Base-by-base conservation (phyloP, 2,888 invertebrate genomes). In the Philhelius pedissequus region DNA sequence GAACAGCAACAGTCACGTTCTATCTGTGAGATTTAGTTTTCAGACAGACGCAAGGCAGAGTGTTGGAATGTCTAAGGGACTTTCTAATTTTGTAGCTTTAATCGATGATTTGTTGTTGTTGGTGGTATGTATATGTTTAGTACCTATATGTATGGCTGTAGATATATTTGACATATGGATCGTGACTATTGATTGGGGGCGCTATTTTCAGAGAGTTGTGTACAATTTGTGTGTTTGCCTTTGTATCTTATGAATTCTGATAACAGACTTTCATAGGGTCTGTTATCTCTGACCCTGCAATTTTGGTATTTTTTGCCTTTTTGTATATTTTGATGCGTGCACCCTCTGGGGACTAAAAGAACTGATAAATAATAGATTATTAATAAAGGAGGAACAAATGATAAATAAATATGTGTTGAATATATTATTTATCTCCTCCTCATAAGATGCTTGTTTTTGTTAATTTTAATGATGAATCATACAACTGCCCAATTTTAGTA, bases 1-100 rank as follows among this genome's bases (percentile, higher is more conserved):
- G 20, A 64, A 48, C 9, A 30, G 64, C 48, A 64, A 48, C 64
- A 64, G 64, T 64, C 64, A 64, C 64, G 64, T 64, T 64, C 64
- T 64, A 64, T 64, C 32, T 64, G 5, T 45, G 18, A n/a, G n/a
- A n/a, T 30, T 20, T 45, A 8, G 45, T 30, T 62, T 43, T 13
- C 45, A 32, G 22, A 30, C 6, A 45, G 43, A n/a, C 25, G n/a
- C 2, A 20, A 13, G n/a, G 9, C 15, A 38, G 3, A 18, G 25
- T 43, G 13, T 43, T 25, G 27, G 62, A 62, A 20, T 64, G 48
- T 64, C 48, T 64, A 64, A 64, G 64, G 64, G 64, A 64, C 64
- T 64, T 64, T 64, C 64, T 48, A 64, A 64, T 64, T 64, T 62
- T 62, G 27, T 13, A 43, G 40, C 7, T 43, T 62, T 64, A 64